Conservation (phyloP, 2,888 invertebrate genomes). For the Brachyptera risi region DNA sequence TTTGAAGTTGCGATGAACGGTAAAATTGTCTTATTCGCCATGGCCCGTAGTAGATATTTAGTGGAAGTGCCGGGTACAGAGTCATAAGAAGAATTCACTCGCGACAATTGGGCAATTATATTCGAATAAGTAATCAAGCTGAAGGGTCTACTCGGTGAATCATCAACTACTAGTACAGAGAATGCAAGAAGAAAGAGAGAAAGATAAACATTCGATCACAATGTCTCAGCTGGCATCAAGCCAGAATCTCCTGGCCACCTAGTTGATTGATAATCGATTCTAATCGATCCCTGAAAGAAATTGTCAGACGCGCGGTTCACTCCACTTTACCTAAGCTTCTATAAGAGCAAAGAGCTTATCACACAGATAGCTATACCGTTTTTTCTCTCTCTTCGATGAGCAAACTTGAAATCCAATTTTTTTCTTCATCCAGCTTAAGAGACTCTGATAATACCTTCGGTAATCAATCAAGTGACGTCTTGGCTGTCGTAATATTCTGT, state of each 20-base stretch:
- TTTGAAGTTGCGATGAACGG: too few relatives aligned
- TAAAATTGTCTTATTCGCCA: too few relatives aligned
- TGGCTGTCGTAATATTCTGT: conserved; percentile 11
- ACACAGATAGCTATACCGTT: background rate
- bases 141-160: too few relatives aligned
- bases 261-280: conserved; percentile 20
- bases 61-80: too few relatives aligned
- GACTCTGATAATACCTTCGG: conserved; percentile 12
- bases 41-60: too few relatives aligned
- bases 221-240: background rate
- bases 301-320: too few relatives aligned
- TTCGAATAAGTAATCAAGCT: too few relatives aligned
- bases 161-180: too few relatives aligned
- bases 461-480: conserved; percentile 8
- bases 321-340: conserved; percentile 7
- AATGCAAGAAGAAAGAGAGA: too few relatives aligned
- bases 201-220: too few relatives aligned
- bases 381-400: conserved; percentile 9
- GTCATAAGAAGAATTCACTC: too few relatives aligned
- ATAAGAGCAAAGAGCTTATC: conserved; percentile 4
- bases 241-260: background rate
- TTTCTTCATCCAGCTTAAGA: conserved; percentile 6
- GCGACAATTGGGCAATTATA: too few relatives aligned
- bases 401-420: conserved; percentile 18
- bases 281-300: conserved; percentile 19